A percentile compares a stretch with the other conserved stretches of the same genome.
Evolutionary conservation across 1,140 invertebrate genomes (phyloP).

Genomic region (Drosophila nannoptera): DNA sequence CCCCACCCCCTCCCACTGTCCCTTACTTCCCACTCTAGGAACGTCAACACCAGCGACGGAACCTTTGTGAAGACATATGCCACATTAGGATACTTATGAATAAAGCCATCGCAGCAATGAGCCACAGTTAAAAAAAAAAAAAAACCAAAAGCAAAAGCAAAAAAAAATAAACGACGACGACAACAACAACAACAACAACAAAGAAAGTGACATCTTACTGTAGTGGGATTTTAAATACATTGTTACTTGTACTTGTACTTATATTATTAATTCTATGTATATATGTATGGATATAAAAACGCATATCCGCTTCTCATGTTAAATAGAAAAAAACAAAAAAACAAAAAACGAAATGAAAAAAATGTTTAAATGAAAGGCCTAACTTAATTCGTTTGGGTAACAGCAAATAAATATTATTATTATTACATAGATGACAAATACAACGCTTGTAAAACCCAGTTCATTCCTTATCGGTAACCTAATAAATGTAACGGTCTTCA

Average conservation of each 20-base stretch:
- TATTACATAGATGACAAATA: too few relatives aligned
- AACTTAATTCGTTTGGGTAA: too few relatives aligned
- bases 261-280: not conserved
- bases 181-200: too few relatives aligned
- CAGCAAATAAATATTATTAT: too few relatives aligned
- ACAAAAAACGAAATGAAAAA: not conserved
- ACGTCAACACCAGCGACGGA: constrained; percentile 88
- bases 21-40: constrained; percentile 84
- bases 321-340: not conserved
- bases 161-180: too few relatives aligned
- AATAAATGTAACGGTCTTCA: too few relatives aligned
- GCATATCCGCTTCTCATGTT: constrained; percentile 4
- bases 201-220: not conserved
- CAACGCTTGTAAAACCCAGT: too few relatives aligned
- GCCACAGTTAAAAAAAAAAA: constrained; percentile 3
- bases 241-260: not conserved
- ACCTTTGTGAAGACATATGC: constrained; percentile 94
- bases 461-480: too few relatives aligned
- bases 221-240: not conserved
- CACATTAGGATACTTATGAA: constrained; percentile 92
- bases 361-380: too few relatives aligned
- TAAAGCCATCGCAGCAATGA: constrained; percentile 62
- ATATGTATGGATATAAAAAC: constrained; percentile 3
- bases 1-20: too few relatives aligned
- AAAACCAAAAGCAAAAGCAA: too few relatives aligned